Evolutionary conservation across 2,888 invertebrate genomes (phyloP), one percentile per base, ranked within the genome.

Genomic region (Tetragnatha montana): DNA sequence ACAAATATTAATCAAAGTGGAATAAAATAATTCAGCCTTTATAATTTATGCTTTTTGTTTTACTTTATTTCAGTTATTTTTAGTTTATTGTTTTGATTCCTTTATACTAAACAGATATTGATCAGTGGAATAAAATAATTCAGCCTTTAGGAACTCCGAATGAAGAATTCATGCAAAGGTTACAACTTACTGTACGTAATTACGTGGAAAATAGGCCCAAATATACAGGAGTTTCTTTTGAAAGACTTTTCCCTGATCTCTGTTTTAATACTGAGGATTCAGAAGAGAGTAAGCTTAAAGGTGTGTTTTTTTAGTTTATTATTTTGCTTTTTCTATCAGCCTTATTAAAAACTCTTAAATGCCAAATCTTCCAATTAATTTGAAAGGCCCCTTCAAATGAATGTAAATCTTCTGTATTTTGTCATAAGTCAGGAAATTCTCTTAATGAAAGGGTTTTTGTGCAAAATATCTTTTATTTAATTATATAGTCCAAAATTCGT

Each of bases 111-210:
- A 22, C 73, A 94, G 94, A 99, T 94, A 99, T 99, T 94, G 99
- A 99, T 95, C 99, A 99, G 94, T 99, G 99, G 99, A 99, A 98
- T 94, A 99, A 99, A 95, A 99, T 99, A 93, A 99, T 99, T 92
- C 94, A 95, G 92, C 94, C 98, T 96, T 95, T 99, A 94, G 99
- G 99, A 92, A 99, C 99, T 84, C 99, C 99, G 91, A 97, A 97
- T 81, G 96, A 96, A 93, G 98, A 98, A 93, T 99, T 99, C 95
- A 98, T 99, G 98, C 96, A 97, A 93, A 96, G 98, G 88, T 95
- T 99, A 93, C 98, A 99, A 94, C 98, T 98, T 89, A 99, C 99
- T 6, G 99, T 99, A 85, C 95, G 99, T 93, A 99, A 98, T 95
- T 99, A 99, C 95, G 99, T 99, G 91, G 99, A 99, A 95, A 99